Evolutionary conservation across 2,888 invertebrate genomes (phyloP).

Genomic region (Euplagia quadripunctaria): DNA sequence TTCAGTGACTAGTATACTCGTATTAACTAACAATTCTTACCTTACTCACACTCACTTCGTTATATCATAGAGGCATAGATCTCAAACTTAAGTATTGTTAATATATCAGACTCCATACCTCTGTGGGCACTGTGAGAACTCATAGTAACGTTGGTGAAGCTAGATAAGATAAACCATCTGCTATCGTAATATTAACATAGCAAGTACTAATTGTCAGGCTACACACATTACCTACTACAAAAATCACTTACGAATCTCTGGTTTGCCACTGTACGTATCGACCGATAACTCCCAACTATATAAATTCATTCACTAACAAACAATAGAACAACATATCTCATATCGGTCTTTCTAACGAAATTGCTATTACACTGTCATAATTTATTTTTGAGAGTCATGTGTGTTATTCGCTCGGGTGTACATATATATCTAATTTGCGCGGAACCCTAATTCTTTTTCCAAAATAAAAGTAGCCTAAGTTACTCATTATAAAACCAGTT

Average conservation of each 20-base stretch:
- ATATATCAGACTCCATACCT: no score
- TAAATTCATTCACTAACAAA: conserved; percentile 35
- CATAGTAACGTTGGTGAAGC: no score
- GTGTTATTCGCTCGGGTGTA: neutral
- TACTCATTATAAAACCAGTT: no score
- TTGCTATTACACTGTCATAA: conserved; percentile 33
- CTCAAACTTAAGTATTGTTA: no score
- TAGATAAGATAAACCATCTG: no score
- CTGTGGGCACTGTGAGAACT: no score
- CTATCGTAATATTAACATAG: neutral
- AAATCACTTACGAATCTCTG: conserved; percentile 34
- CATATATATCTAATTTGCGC: neutral
- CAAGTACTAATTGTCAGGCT: neutral
- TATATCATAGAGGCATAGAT: no score
- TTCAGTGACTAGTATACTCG: no score
- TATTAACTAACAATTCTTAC: no score
- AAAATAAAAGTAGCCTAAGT: no score
- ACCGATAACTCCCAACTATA: conserved; percentile 30
- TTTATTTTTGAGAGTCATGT: neutral
- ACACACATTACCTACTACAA: conserved; percentile 13
- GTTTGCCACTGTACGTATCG: neutral
- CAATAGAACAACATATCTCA: conserved; percentile 29
- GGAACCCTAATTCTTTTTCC: no score
- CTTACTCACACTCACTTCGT: neutral
- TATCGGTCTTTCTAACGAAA: neutral